Evolutionary conservation across 2,888 invertebrate species (phyloP), one percentile per base, ranked within the genome.

Genomic region (Ochropacha duplaris): DNA sequence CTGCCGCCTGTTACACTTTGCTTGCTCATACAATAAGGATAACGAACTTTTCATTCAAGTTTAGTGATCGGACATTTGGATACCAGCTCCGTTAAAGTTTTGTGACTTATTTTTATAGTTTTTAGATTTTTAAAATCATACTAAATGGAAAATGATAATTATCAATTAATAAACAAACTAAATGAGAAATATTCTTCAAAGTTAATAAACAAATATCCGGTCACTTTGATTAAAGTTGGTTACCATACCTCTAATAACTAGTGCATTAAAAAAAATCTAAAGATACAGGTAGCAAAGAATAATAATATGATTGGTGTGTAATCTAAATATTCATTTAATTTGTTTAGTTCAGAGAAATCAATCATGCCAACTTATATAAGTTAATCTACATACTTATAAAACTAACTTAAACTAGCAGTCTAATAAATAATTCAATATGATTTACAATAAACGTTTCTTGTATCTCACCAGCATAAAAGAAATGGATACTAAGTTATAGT

Each of bases 11-110:
- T 58, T 64, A 65, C 61, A 66, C 62, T 64, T 61, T 65, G 64
- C 66, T 75, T 68, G 66, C 66, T 71, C 69, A 60, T 70, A 72
- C 67, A 58, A 56, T 70, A 61, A 62, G 62, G 34, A 57, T 56
- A 52, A 69, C 60, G 57, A 61, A 66, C 61, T 65, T 66, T 62
- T 59, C 60, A 67, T 58, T 62, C 55, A 55, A 59, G 63, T 65
- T 64, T 63, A 65, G 63, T 65, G 65, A 62, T 61, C 62, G 65
- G 67, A 69, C 66, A 62, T 65, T 65, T 62, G 64, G 63, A 65
- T 64, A 64, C 56, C 58, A 56, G 50, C 31, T 57, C 50, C 39
- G 57, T 31, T 50, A 56, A 58, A 60, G 36, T 44, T 56, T 44
- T 52, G 52, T 31, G 52, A 19, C 6, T 52, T 44, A 44, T 19